These are phyloP conservation scores for Sylvilagus bachmani DNA, from an alignment of 2,113 vertebrate genomes.

Conservation along the genomic window DNA sequence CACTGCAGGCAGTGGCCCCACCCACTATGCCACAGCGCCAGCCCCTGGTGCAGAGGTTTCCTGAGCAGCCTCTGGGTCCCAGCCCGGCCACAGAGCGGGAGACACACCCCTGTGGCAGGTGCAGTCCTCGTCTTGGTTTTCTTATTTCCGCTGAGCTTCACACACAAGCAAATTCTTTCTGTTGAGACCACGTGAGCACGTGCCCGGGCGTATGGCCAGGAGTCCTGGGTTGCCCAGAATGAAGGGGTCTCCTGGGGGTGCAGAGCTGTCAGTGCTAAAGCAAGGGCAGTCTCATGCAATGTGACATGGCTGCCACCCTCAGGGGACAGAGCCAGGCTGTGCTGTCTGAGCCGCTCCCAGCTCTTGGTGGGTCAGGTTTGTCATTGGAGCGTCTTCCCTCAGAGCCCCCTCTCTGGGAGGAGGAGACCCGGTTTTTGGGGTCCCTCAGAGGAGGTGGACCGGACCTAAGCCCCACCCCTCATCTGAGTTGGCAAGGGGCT, in stretches of 20 bases:
- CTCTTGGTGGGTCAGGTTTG: neutral
- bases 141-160: neutral
- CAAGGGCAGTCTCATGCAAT: neutral
- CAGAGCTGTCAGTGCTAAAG: neutral
- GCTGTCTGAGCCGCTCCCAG: neutral
- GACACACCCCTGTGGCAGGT: rapidly evolving
- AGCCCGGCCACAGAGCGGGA: neutral
- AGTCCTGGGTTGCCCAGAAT: neutral
- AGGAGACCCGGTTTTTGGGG: neutral
- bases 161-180: neutral
- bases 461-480: neutral
- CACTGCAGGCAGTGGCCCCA: too few species aligned
- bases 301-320: neutral
- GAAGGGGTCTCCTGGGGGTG: neutral
- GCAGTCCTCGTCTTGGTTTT: neutral
- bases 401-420: neutral
- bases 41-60: neutral
- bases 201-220: neutral
- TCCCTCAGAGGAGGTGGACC: neutral
- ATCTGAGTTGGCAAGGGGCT: neutral
- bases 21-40: too few species aligned
- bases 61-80: neutral
- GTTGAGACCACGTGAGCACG: neutral
- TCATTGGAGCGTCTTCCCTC: neutral
- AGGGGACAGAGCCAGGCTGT: neutral